Base-by-base conservation (phyloP, 2,113 vertebrate species). In the Xenopus borealis region DNA sequence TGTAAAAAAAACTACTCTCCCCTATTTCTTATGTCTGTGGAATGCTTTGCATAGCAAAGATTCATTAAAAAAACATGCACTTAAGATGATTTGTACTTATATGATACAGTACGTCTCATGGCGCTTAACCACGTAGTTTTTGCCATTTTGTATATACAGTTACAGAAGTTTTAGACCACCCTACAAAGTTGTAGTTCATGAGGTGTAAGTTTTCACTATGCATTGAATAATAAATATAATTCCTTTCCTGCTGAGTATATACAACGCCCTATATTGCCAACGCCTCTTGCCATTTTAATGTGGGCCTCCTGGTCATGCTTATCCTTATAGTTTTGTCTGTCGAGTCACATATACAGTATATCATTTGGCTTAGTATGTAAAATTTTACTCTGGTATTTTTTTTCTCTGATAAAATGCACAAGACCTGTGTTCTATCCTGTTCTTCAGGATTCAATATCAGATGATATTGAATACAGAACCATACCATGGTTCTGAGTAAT, bases 91-190 rank as follows among this genome's bases (percentile, higher is more conserved):
- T 67, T 58, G 17, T 40, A 40, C n/a, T 30, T 33, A 45, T 11
- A 66, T 12, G 47, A 16, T 70, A 45, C 23, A 40, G n/a, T n/a
- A n/a, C n/a, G n/a, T 62, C 69, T 71, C 58, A 62, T 71, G 57
- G 47, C 17, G 58, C 67, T 23, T 30, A 53, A 57, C 67, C 14
- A 46, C 59, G 23, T 62, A 16, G 33, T 27, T 71, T 62, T 67
- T 71, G 12, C 57, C 40, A 62, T 44, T 71, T 71, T 71, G 44
- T 61, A 71, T 71, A 62, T 45, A 27, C 19, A n/a, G 9, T 61
- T 62, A 19, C 19, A 71, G 33, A 71, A 71, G 69, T 40, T 57
- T 17, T 71, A 71, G 69, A 71, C 69, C 69, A 71, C 69, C 69
- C 69, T 10, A 14, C 57, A 71, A 71, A 62, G 69, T 62, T 71